phyloP scores from a whole-genome alignment of 2,113 vertebrate species.

The Aphyosemion australe region DNA sequence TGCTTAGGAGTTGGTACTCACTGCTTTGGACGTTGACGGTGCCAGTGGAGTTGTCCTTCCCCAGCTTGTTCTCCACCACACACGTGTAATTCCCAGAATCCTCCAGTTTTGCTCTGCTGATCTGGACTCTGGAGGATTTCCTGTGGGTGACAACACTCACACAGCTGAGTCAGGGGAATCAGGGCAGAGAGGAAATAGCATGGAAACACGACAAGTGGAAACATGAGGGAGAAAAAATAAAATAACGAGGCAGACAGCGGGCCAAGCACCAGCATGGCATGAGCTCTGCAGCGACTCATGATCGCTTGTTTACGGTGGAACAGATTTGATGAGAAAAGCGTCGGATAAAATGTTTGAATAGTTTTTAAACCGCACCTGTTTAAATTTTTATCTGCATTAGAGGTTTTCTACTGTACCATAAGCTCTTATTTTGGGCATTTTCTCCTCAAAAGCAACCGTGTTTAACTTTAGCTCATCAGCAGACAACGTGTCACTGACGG shows the following conservation, averaged over 20 bases:
- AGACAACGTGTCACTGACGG: neutral
- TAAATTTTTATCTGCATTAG: neutral
- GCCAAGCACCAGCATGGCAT: slow-evolving; percentile 50
- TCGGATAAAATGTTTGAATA: neutral
- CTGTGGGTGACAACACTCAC: slow-evolving; percentile 79
- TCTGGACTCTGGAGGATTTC: slow-evolving; percentile 95
- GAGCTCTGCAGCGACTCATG: slow-evolving; percentile 14
- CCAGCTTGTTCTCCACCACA: slow-evolving; percentile 91
- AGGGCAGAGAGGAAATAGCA: slow-evolving; percentile 60
- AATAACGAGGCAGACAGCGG: slow-evolving; percentile 30
- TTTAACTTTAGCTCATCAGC: slow-evolving; percentile 1
- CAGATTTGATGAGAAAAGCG: neutral
- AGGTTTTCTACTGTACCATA: neutral
- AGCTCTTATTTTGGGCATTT: slow-evolving; percentile 6
- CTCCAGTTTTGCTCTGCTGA: slow-evolving; percentile 90
- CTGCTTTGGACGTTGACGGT: slow-evolving; percentile 93
- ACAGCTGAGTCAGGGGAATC: slow-evolving; percentile 75
- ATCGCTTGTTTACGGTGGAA: neutral
- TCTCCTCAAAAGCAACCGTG: neutral
- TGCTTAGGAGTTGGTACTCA: slow-evolving; percentile 80
- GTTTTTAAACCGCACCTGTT: slow-evolving; percentile 11
- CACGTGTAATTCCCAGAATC: slow-evolving; percentile 97
- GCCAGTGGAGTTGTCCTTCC: slow-evolving; percentile 89
- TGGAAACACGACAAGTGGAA: slow-evolving; percentile 67
- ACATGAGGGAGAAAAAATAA: slow-evolving; percentile 32